phyloP scores from a whole-genome alignment of 2,113 vertebrate species.

The Forbesichthys agassizii region DNA sequence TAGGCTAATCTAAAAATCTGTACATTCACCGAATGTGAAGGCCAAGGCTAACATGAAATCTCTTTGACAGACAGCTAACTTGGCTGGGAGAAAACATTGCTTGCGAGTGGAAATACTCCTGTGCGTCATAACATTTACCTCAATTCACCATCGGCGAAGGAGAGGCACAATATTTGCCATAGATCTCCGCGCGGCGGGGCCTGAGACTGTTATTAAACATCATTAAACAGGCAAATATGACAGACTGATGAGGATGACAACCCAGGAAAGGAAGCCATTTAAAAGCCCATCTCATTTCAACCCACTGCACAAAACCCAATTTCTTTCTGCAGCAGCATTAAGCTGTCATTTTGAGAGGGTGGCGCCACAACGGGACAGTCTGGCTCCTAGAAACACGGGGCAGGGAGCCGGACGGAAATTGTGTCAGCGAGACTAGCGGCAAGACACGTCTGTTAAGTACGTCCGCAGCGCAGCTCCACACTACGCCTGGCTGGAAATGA shows the following conservation, averaged over 20 bases:
- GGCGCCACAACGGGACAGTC: slow-evolving; percentile 67
- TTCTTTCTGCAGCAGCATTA: slow-evolving; percentile 64
- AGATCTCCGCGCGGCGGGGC: slow-evolving; percentile 32
- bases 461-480: background rate
- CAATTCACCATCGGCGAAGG: slow-evolving; percentile 50
- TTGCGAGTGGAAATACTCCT: slow-evolving; percentile 55
- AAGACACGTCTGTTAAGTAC: background rate
- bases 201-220: slow-evolving; percentile 63
- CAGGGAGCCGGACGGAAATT: background rate
- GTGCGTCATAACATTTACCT: slow-evolving; percentile 67
- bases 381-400: slow-evolving; percentile 55
- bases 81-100: slow-evolving; percentile 38
- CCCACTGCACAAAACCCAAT: slow-evolving; percentile 61
- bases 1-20: too few relatives aligned
- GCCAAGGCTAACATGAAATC: slow-evolving; percentile 24
- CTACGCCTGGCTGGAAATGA: slow-evolving; percentile 17
- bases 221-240: slow-evolving; percentile 61
- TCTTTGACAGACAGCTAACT: slow-evolving; percentile 53
- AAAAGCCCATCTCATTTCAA: slow-evolving; percentile 59
- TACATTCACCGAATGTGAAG: slow-evolving; percentile 7
- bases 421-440: background rate
- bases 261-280: slow-evolving; percentile 38
- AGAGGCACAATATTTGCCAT: slow-evolving; percentile 61
- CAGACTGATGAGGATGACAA: slow-evolving; percentile 38
- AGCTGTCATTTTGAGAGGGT: slow-evolving; percentile 67